Evolutionary conservation across 2,888 invertebrate genomes (phyloP).

Genomic region (Dascillus cervinus): DNA sequence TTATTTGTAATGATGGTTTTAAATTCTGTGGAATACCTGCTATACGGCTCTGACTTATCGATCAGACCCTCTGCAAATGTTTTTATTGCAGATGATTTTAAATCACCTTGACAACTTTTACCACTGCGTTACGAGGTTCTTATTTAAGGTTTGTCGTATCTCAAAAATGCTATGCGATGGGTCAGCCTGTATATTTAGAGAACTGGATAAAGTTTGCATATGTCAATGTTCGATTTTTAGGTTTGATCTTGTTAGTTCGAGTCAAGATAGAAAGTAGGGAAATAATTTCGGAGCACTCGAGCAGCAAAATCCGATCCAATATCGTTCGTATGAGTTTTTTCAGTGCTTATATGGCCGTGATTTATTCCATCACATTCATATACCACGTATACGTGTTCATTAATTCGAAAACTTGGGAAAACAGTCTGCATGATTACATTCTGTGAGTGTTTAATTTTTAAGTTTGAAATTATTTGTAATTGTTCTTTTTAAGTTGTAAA

Average conservation of each 20-base stretch:
- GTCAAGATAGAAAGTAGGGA: constrained; percentile 76
- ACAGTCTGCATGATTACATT: constrained; percentile 68
- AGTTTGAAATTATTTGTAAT: background rate
- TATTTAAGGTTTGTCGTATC: too few species aligned
- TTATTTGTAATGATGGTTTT: too few species aligned
- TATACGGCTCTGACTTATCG: too few species aligned
- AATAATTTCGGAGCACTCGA: constrained; percentile 76
- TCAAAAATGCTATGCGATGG: too few species aligned
- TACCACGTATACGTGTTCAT: constrained; percentile 79
- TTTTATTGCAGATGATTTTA: too few species aligned
- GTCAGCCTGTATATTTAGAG: too few species aligned
- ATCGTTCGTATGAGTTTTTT: constrained; percentile 81
- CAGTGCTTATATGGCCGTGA: constrained; percentile 65
- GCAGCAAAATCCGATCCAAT: constrained; percentile 77
- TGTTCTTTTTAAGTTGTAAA: constrained; percentile 41
- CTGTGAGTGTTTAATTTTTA: constrained; percentile 57
- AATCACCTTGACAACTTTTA: too few species aligned
- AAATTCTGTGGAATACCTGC: too few species aligned
- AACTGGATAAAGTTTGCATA: too few species aligned
- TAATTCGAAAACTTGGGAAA: constrained; percentile 66
- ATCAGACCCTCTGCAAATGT: too few species aligned
- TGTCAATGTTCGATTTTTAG: constrained; percentile 41
- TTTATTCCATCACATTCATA: constrained; percentile 71
- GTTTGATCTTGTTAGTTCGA: constrained; percentile 68
- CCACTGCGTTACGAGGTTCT: too few species aligned